phyloP scores from a whole-genome alignment of 1,140 invertebrate species.

The Ptiloglossa arizonensis region DNA sequence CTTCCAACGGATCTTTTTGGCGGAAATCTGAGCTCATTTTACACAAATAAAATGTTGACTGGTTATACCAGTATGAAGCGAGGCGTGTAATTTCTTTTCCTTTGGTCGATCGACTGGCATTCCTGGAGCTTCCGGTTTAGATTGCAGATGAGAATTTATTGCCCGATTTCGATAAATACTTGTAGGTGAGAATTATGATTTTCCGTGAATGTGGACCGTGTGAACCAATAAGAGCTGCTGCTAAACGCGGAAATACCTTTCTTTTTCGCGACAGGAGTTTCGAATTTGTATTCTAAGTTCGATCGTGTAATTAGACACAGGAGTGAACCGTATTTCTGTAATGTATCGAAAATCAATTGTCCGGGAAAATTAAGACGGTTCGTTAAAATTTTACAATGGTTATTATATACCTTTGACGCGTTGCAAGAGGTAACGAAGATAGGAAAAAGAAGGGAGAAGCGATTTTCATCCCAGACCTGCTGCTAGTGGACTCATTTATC shows the following conservation, averaged over 20 bases:
- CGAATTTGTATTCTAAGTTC: background rate
- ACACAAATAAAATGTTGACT: conserved; percentile 3
- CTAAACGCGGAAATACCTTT: conserved; percentile 9
- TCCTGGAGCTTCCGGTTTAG: conserved; percentile 4
- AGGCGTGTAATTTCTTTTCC: background rate
- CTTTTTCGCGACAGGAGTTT: background rate
- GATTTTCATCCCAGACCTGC: too few relatives aligned
- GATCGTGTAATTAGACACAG: background rate
- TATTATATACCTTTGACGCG: too few relatives aligned
- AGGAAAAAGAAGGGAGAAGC: too few relatives aligned
- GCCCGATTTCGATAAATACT: conserved; percentile 19
- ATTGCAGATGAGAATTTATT: conserved; percentile 9
- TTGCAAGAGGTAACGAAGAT: too few relatives aligned
- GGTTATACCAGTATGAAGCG: background rate
- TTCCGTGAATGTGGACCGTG: conserved; percentile 18
- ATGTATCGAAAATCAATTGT: background rate
- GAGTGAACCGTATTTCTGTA: too few relatives aligned
- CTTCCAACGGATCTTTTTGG: background rate
- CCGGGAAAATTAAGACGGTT: too few relatives aligned
- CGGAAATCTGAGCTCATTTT: background rate
- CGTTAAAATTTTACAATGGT: too few relatives aligned
- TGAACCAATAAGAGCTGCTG: background rate
- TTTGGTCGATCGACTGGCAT: background rate
- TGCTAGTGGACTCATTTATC: too few relatives aligned
- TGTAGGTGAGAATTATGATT: conserved; percentile 32